A percentile compares a stretch with the other conserved stretches of the same genome.
Conservation (phyloP, 2,113 vertebrate genomes). For the Megaceryle torquata region DNA sequence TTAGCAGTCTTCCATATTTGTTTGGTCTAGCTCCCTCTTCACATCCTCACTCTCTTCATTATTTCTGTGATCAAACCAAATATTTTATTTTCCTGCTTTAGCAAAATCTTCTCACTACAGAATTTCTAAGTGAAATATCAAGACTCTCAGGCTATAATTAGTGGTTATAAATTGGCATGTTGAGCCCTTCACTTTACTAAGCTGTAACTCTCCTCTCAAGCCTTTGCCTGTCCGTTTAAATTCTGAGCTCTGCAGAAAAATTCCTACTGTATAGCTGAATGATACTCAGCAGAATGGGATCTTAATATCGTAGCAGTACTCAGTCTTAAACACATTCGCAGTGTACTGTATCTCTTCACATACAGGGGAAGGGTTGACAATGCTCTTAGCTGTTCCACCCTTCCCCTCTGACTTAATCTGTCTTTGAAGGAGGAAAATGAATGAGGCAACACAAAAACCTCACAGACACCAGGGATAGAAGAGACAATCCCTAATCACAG, state of each 20-base stretch:
- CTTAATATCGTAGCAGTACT: neutral
- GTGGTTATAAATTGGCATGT: neutral
- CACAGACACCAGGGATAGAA: neutral
- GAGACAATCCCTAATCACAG: neutral
- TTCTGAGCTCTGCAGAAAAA: neutral
- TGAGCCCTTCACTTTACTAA: neutral
- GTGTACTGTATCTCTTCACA: neutral
- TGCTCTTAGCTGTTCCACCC: neutral
- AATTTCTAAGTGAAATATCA: neutral
- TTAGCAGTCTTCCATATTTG: neutral
- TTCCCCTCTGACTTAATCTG: neutral
- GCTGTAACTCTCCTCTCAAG: neutral
- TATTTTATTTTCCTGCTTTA: neutral
- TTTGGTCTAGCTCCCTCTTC: neutral
- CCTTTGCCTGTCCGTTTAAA: neutral
- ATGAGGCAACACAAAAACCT: neutral
- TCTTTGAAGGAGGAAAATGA: neutral
- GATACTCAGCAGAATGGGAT: neutral
- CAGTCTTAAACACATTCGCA: neutral
- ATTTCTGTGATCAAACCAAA: neutral
- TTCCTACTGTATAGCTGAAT: neutral
- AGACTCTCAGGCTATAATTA: neutral
- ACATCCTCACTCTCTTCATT: neutral
- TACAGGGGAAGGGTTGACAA: neutral
- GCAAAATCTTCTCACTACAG: neutral